A percentile compares a stretch with the other conserved stretches of the same genome.
These are phyloP conservation scores for Heliornis fulica DNA, from an alignment of 2,113 vertebrate species.

Conservation along the genomic window DNA sequence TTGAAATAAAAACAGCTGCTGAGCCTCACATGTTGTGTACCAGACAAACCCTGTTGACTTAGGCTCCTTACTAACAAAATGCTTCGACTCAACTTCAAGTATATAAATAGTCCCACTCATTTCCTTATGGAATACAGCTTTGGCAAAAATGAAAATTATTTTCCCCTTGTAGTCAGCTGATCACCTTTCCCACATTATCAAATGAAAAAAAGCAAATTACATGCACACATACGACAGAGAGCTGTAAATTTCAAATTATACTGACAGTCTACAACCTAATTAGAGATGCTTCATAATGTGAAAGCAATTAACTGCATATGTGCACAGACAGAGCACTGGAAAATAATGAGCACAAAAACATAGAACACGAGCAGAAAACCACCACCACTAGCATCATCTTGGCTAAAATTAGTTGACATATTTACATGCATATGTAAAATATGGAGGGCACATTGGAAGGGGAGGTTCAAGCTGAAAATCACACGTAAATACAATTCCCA, in stretches of 20 bases:
- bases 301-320: neutral
- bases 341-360: neutral
- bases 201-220: neutral
- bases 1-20: neutral
- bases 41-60: neutral
- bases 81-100: neutral
- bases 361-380: neutral
- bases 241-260: neutral
- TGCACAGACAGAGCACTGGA: neutral
- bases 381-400: neutral
- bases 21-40: neutral
- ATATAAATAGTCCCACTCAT: neutral
- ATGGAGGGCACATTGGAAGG: fast-evolving
- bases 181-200: neutral
- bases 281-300: neutral
- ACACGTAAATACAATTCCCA: neutral
- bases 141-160: neutral
- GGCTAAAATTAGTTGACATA: neutral
- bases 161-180: neutral
- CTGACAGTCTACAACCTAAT: neutral
- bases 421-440: neutral
- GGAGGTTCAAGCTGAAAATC: neutral
- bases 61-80: neutral
- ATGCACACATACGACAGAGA: neutral
- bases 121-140: neutral